Evolutionary conservation across 1,140 invertebrate genomes (phyloP), one percentile per base, ranked within the genome.

Genomic region (Phymastichus coffea): DNA sequence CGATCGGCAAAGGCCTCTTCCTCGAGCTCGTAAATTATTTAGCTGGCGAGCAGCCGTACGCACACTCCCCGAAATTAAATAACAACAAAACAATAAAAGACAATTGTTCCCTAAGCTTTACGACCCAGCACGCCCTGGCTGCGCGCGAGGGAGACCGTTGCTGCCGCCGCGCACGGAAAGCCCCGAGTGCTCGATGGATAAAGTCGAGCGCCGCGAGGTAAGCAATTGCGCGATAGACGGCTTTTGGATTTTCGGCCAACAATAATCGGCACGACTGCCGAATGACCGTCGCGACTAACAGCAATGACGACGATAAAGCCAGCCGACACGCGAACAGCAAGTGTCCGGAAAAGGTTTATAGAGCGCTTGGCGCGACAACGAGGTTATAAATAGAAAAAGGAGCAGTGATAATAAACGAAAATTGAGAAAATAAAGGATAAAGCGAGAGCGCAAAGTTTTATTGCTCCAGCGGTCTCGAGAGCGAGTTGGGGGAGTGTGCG

Each of bases 71-170:
- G 65, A 74, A 76, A 76, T 76, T 74, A 76, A 76, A 74, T 76
- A 76, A 73, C 70, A 76, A 76, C 71, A 74, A 74, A 74, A 76
- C 74, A 74, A 74, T 76, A 74, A 74, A 74, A 71, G 74, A 72
- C 74, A 74, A 76, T 76, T 74, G 74, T 76, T 76, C 35, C 71
- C 70, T 72, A 73, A 74, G 74, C 73, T 76, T 76, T 74, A 76
- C 70, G 72, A 63, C 52, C n/a, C n/a, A n/a, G n/a, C n/a, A n/a
- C n/a, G n/a, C n/a, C n/a, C n/a, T 33, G 28, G 28, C 28, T 12
- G 28, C 12, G 28, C 6, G 6, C 12, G 28, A 33, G 28, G 28
- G 28, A 33, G 28, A 33, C 28, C 28, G 6, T 33, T 7, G 12
- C 28, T 33, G 28, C 28, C 6, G 6, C 6, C 28, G 12, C 28